These are phyloP conservation scores for Periophthalmus magnuspinnatus DNA, from an alignment of 2,797 vertebrate genomes.

Conservation along the genomic window DNA sequence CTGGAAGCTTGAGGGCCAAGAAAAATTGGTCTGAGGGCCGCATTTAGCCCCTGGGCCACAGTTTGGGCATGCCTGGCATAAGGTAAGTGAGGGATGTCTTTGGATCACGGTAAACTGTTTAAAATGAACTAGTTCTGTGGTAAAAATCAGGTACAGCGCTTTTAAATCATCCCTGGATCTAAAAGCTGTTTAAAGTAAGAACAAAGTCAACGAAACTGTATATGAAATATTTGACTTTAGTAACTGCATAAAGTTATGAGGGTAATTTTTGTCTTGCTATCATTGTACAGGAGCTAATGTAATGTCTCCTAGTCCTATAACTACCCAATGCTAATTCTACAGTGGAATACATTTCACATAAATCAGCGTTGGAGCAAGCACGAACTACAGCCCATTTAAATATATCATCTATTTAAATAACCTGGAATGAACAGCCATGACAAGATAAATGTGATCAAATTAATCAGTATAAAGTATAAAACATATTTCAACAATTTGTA, in stretches of 20 bases:
- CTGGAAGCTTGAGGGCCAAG: no score
- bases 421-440: neutral
- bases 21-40: no score
- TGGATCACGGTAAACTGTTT: no score
- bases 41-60: no score
- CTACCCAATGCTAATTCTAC: conserved; percentile 4
- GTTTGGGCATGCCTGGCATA: no score
- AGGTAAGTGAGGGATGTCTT: no score
- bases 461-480: neutral
- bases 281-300: neutral
- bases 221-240: neutral
- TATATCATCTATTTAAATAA: conserved; percentile 5
- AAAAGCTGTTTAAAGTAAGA: neutral
- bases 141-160: no score
- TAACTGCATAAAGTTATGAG: neutral
- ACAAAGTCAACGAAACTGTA: neutral
- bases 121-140: no score
- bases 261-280: neutral
- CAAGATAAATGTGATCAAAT: conserved; percentile 8
- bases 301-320: neutral
- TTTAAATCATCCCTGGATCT: neutral
- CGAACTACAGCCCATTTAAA: neutral
- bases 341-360: conserved; percentile 10
- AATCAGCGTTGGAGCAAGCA: neutral
- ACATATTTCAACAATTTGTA: conserved; percentile 5